Evolutionary conservation across 1,140 invertebrate species (phyloP), one percentile per base, ranked within the genome.

Genomic region (Tetragnatha versicolor): DNA sequence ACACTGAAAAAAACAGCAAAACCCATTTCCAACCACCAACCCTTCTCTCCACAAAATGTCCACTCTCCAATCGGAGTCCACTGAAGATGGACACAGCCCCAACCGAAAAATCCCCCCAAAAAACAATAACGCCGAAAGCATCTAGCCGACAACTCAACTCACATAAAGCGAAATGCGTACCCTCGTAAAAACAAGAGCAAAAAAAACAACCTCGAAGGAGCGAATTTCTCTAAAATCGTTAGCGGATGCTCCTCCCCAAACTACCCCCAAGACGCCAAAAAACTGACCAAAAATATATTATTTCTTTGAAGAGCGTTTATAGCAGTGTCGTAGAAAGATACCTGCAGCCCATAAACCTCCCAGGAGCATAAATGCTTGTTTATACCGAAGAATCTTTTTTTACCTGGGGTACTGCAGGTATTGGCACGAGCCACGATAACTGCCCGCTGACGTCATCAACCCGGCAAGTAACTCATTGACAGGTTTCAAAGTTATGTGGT

Each of bases 341-440:
- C 27, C 27, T 53, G 22, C 9, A 2, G 25, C 31, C n/a, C 60
- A 37, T 5, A 37, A 37, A 37, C 4, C 29, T 60, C 6, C 9
- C 29, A 17, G 31, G n/a, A 37, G 9, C 3, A 10, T 39, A 29
- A 58, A 72, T 27, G 35, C 69, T 58, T 42, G 51, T 58, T 58
- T 72, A 72, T 72, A 72, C 51, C 33, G 51, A 17, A 42, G 66
- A 35, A 10, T 6, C 22, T 14, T 20, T 53, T 10, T 53, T 4
- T 37, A 68, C 25, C 29, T 49, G 42, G 14, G 39, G 25, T 49
- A 10, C 25, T 6, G 45, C 12, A 31, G 25, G 27, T 17, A 75
- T 75, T 25, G 31, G 72, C 72, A 75, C 72, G 72, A 63, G 39
- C 42, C 72, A 75, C 58, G 72, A 49, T 63, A 42, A 75, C 49